Conservation (phyloP, 2,113 vertebrate genomes). For the Tupaia tana region DNA sequence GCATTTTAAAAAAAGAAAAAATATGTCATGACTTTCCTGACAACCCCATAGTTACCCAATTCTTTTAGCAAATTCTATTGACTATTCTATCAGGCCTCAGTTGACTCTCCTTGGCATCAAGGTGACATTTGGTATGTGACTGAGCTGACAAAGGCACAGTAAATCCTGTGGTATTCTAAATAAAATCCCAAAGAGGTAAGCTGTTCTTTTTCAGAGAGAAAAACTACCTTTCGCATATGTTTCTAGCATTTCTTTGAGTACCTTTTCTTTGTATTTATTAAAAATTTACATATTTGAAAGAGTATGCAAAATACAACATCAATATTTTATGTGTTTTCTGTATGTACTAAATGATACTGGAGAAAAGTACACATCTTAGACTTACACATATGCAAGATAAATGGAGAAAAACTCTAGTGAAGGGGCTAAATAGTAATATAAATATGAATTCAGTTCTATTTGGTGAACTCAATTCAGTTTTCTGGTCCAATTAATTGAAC, state of each 20-base stretch:
- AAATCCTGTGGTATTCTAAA: neutral
- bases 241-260: neutral
- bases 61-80: neutral
- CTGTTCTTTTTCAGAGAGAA: slow-evolving; percentile 26
- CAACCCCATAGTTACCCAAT: neutral
- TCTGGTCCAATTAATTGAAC: neutral
- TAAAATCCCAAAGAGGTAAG: neutral
- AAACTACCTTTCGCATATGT: neutral
- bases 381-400: neutral
- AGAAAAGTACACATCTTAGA: neutral
- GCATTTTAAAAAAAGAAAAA: too few species aligned
- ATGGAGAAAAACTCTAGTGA: neutral
- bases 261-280: neutral
- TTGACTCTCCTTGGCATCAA: neutral
- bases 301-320: neutral
- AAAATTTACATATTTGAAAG: slow-evolving; percentile 19
- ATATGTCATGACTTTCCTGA: too few species aligned
- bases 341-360: neutral
- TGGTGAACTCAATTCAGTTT: slow-evolving; percentile 11
- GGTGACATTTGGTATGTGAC: neutral
- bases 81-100: neutral
- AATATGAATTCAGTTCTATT: neutral
- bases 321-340: slow-evolving; percentile 33
- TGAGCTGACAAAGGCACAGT: neutral
- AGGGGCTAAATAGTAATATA: neutral